A percentile compares a stretch with the other conserved stretches of the same genome.
Conservation (phyloP, 1,140 invertebrate species). For the Apis dorsata region DNA sequence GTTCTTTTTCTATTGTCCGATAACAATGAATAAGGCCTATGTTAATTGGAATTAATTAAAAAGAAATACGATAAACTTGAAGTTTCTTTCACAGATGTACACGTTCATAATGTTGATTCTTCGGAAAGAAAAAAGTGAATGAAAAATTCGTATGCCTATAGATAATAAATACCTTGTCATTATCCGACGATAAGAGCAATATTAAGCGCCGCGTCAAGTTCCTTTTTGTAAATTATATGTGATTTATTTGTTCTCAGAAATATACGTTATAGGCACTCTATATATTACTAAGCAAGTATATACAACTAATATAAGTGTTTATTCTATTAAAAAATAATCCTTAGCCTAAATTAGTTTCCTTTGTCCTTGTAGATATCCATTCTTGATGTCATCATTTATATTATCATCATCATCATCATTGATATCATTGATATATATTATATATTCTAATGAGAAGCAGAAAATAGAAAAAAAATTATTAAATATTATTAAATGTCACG, state of each 20-base stretch:
- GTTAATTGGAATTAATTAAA: neutral
- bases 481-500: neutral
- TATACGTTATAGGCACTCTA: slow-evolving; percentile 53
- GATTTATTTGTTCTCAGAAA: slow-evolving; percentile 57
- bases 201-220: slow-evolving; percentile 52
- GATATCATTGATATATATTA: neutral
- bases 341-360: neutral
- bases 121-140: neutral
- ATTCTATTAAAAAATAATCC: slow-evolving; percentile 6
- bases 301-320: slow-evolving; percentile 4
- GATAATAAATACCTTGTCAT: slow-evolving; percentile 36
- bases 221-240: slow-evolving; percentile 60
- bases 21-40: slow-evolving; percentile 15
- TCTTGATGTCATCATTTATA: neutral
- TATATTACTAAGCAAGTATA: slow-evolving; percentile 44
- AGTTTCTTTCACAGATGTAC: slow-evolving; percentile 14
- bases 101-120: slow-evolving; percentile 21
- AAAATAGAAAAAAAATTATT: neutral
- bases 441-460: neutral
- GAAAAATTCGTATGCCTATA: slow-evolving; percentile 25
- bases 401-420: neutral
- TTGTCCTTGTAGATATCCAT: neutral
- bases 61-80: neutral
- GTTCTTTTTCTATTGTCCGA: neutral
- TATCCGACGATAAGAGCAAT: slow-evolving; percentile 49